These are phyloP conservation scores for Seira ritae DNA, from an alignment of 2,888 invertebrate genomes.

Conservation along the genomic window DNA sequence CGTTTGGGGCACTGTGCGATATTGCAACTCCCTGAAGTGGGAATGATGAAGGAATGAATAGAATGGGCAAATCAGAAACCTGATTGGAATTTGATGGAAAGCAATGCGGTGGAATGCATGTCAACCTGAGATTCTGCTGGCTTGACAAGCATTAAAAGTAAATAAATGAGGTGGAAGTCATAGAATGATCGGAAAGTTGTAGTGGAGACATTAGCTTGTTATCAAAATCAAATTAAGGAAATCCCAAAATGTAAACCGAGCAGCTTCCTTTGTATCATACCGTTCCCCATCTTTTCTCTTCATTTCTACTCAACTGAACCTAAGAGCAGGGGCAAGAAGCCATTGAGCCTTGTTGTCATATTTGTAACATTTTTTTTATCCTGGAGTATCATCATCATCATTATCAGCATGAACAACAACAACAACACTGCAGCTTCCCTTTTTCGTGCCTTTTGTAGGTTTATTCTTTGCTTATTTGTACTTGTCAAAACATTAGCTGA, in stretches of 20 bases:
- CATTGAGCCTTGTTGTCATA: not conserved
- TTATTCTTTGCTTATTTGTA: constrained; percentile 37
- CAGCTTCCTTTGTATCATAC: not conserved
- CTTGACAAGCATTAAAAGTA: constrained; percentile 52
- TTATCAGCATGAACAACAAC: constrained; percentile 18
- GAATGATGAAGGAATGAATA: too few species aligned
- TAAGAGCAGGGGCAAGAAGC: too few species aligned
- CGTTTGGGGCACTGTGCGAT: too few species aligned
- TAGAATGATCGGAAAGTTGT: constrained; percentile 52
- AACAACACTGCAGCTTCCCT: not conserved
- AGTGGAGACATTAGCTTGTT: constrained; percentile 72
- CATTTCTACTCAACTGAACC: not conserved
- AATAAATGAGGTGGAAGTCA: constrained; percentile 55
- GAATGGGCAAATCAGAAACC: too few species aligned
- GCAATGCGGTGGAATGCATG: not conserved
- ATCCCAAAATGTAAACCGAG: constrained; percentile 44
- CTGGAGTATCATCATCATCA: not conserved
- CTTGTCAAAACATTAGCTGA: constrained; percentile 57
- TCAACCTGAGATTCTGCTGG: constrained; percentile 22
- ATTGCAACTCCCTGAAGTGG: too few species aligned
- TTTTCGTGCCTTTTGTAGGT: too few species aligned
- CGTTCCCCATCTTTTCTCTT: constrained; percentile 14
- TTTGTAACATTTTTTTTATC: constrained; percentile 10
- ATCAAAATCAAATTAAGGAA: constrained; percentile 72
- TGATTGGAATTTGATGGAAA: too few species aligned